These are phyloP conservation scores for Lithophane ornitopus DNA, from an alignment of 2,888 invertebrate species.

Conservation along the genomic window DNA sequence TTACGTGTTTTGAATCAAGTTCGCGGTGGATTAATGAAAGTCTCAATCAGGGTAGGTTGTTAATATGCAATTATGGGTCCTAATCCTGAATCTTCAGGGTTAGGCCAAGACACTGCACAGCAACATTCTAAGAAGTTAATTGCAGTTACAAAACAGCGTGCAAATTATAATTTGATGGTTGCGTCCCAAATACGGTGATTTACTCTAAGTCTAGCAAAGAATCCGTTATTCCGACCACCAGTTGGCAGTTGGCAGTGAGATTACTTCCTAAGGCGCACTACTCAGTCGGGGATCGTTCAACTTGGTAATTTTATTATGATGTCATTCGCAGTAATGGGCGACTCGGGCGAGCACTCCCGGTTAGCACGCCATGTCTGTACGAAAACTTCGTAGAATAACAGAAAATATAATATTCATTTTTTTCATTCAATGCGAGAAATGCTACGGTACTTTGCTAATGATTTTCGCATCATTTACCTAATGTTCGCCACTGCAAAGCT, in stretches of 20 bases:
- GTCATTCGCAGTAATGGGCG: conserved; percentile 67
- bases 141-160: conserved; percentile 9
- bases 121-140: conserved; percentile 29
- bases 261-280: conserved; percentile 63
- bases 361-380: conserved; percentile 38
- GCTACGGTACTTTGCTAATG: not conserved
- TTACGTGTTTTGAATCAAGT: conserved; percentile 35
- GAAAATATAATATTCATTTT: conserved; percentile 20
- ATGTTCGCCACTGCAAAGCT: not conserved
- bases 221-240: conserved; percentile 64
- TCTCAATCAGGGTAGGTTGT: conserved; percentile 19
- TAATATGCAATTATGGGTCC: not conserved
- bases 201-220: conserved; percentile 55
- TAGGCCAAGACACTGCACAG: not conserved
- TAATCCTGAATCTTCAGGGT: not conserved
- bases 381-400: conserved; percentile 34
- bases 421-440: conserved; percentile 4
- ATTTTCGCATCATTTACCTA: not conserved
- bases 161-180: conserved; percentile 48
- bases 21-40: conserved; percentile 12
- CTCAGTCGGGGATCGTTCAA: conserved; percentile 67
- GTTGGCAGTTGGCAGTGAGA: conserved; percentile 60
- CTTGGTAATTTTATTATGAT: conserved; percentile 73
- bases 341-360: conserved; percentile 40
- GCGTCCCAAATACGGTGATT: conserved; percentile 59